Evolutionary conservation across 2,888 invertebrate species (phyloP).

Genomic region (Hirudinaria manillensis): DNA sequence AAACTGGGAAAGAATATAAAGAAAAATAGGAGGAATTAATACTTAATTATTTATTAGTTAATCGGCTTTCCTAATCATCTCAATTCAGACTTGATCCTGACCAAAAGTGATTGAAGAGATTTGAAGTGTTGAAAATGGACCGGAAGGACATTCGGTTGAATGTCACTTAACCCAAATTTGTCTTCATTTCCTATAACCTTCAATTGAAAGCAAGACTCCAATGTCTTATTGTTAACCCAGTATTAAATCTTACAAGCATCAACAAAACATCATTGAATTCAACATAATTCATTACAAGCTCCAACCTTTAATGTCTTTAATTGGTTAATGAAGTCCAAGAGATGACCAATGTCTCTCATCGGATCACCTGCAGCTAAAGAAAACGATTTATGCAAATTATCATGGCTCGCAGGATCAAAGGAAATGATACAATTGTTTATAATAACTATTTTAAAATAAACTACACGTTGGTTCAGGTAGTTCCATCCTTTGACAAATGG

Average conservation of each 20-base stretch:
- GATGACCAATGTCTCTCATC: conserved; percentile 80
- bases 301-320: conserved; percentile 64
- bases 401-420: background rate
- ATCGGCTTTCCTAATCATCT: no score
- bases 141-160: conserved; percentile 70
- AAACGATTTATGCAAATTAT: background rate
- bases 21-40: background rate
- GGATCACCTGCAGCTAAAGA: conserved; percentile 67
- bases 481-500: conserved; percentile 80
- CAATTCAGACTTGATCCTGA: background rate
- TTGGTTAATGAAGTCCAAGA: conserved; percentile 72
- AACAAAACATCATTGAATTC: no score
- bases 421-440: background rate
- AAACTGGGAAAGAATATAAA: background rate
- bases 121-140: conserved; percentile 82
- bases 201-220: background rate
- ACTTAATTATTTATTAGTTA: no score
- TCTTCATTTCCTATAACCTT: conserved; percentile 61
- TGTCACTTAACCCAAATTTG: conserved; percentile 73
- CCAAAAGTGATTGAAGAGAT: conserved; percentile 63
- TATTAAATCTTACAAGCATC: background rate
- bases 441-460: background rate
- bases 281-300: background rate
- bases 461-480: conserved; percentile 72
- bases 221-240: background rate